Base-by-base conservation (phyloP, 1,140 invertebrate species). In the Eupristina koningsbergeri region DNA sequence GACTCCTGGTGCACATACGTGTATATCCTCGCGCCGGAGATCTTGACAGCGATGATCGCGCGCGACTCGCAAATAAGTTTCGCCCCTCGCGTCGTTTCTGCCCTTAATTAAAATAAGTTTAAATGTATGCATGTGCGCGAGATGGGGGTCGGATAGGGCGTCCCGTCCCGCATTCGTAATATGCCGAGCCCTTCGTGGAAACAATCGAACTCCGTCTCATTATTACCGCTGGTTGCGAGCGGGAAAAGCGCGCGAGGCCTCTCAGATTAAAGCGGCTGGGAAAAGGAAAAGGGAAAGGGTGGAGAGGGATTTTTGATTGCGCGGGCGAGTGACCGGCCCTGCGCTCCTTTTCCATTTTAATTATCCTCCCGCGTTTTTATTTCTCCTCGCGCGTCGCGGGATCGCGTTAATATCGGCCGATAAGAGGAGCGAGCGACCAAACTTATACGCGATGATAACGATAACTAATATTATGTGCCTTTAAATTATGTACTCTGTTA, bases 1-100 rank as follows among this genome's bases (percentile, higher is more conserved):
- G 61, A 50, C 29, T 76, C 26, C 61, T 78, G 75, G 29, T 84
- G 71, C 83, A 80, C 67, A 67, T 79, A 39, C 39, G n/a, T n/a
- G n/a, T n/a, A n/a, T n/a, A 47, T 47, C 61, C 53, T 36, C 3
- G n/a, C 29, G 9, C 45, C 22, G 26, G 3, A 86, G 82, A 86
- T 86, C 64, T 63, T 76, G 26, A 71, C 83, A 67, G 71, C 79
- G 84, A 84, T 82, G 86, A 85, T 45, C 31, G 50, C 41, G 39
- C 6, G 39, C 26, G 13, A 26, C 64, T 63, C 19, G 58, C 83
- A 29, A 84, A 67, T 71, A 81, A 73, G 31, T 39, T 31, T 58
- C 8, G 34, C 26, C 67, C 53, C 26, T 29, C 45, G 64, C 36
- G 73, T 2, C 29, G 61, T 76, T 76, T 76, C 47, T 79, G 67